Base-by-base conservation (phyloP, 2,888 invertebrate genomes). In the Drosophila neonasuta region DNA sequence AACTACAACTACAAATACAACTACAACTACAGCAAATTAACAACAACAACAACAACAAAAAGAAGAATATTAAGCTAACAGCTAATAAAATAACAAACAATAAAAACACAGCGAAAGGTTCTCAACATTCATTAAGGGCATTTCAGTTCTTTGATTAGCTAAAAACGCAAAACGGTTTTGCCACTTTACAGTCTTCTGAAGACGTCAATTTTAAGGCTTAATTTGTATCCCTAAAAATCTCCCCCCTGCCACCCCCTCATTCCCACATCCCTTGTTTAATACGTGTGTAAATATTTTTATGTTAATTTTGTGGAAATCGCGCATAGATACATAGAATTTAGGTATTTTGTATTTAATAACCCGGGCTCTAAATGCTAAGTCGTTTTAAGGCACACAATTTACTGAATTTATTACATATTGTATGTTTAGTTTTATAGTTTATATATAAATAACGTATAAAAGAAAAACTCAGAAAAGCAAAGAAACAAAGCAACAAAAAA, bases 181-280 rank as follows among this genome's bases (percentile, higher is more conserved):
- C 77, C 82, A 85, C 84, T 86, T 86, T 86, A 85, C 77, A 74
- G 84, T 85, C 84, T 85, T 85, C 68, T 85, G 86, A 85, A 85
- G 84, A 85, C 84, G 66, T 72, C 77, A 51, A 68, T 74, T 73
- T 76, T 73, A 68, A 79, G 77, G 72, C 72, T 62, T 59, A 50
- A 63, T 59, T 69, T 79, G 49, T 30, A 48, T 10, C 9, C 46
- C 15, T 24, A 24, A 5, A 24, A 24, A 24, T 24, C 13, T 1
- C n/a, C 15, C n/a, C 29, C 39, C 17, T 24, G 9, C 15, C 42
- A 11, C 2, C 11, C 34, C 32, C 20, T 34, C 10, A 7, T 7
- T 30, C 30, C 32, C 66, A 42, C 32, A 32, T 41, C 30, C 52
- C 61, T 56, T 68, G 64, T 62, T 75, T 69, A 49, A 20, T 52